Conservation (phyloP, 1,140 invertebrate genomes). For the Rhyacophila brunnea region DNA sequence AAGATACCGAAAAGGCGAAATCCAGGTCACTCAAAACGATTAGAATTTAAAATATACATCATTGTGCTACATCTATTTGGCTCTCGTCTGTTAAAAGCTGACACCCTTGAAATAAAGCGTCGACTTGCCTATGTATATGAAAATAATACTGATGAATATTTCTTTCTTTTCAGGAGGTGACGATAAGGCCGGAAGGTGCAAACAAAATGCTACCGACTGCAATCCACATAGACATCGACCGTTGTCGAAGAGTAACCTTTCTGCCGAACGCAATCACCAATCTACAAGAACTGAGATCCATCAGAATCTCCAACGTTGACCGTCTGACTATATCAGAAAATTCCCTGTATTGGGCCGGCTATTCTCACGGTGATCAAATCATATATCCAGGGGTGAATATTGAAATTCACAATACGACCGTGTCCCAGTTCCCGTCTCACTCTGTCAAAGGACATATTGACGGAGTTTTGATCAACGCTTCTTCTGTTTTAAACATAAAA, state of each 20-base stretch:
- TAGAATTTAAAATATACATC: no score
- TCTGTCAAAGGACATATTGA: constrained; percentile 69
- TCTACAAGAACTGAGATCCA: constrained; percentile 42
- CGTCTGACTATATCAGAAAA: constrained; percentile 44
- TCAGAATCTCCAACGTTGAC: constrained; percentile 42
- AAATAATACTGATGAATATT: no score
- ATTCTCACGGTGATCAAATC: constrained; percentile 38
- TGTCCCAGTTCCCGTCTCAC: constrained; percentile 63
- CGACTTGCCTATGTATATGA: no score
- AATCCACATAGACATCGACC: constrained; percentile 53
- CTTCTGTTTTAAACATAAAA: constrained; percentile 59
- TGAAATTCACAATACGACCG: constrained; percentile 45
- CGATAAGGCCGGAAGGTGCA: constrained; percentile 57
- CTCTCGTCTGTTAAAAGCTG: no score
- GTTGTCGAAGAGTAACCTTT: constrained; percentile 54
- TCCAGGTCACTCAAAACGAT: no score
- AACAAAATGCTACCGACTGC: constrained; percentile 53
- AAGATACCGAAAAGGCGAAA: no score
- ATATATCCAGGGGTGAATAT: constrained; percentile 46
- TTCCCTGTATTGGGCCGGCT: constrained; percentile 44
- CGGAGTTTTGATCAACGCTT: constrained; percentile 62
- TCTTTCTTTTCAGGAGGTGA: constrained; percentile 54
- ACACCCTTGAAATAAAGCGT: no score
- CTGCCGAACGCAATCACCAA: constrained; percentile 49
- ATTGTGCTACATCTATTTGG: no score